These are phyloP conservation scores for Triplophysa yarkandensis DNA, from an alignment of 2,797 vertebrate genomes.

Conservation along the genomic window DNA sequence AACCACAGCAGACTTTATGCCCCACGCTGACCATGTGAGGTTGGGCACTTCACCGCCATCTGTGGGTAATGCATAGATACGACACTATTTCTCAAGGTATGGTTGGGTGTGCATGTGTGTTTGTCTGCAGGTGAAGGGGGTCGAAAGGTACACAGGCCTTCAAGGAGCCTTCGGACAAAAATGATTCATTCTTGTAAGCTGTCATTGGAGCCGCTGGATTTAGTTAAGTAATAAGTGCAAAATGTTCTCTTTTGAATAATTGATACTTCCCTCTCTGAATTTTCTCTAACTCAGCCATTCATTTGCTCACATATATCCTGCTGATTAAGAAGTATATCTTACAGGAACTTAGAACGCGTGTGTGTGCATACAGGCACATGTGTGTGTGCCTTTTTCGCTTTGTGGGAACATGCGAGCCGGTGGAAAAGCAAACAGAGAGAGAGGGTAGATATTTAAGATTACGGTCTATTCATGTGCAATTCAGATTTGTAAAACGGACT, in stretches of 20 bases:
- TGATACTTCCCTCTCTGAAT: constrained; percentile 64
- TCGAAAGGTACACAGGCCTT: constrained; percentile 39
- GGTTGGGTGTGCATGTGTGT: constrained; percentile 31
- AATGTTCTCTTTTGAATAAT: constrained; percentile 72
- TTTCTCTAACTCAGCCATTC: constrained; percentile 65
- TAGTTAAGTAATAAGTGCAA: constrained; percentile 73
- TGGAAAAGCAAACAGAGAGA: background rate
- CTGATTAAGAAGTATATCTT: constrained; percentile 72
- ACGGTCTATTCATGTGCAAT: constrained; percentile 5
- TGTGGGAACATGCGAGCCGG: constrained; percentile 3
- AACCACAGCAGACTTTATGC: constrained; percentile 31
- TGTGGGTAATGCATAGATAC: constrained; percentile 50
- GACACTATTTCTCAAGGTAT: constrained; percentile 13
- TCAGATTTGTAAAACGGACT: constrained; percentile 23
- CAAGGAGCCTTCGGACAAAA: constrained; percentile 45
- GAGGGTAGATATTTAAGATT: background rate
- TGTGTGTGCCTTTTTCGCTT: background rate
- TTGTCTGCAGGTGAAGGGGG: constrained; percentile 21
- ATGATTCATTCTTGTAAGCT: constrained; percentile 65
- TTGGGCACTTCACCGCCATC: constrained; percentile 56
- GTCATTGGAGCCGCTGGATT: constrained; percentile 67
- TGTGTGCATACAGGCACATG: constrained; percentile 21
- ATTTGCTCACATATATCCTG: constrained; percentile 67
- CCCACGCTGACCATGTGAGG: constrained; percentile 40
- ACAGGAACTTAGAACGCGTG: constrained; percentile 48